Evolutionary conservation across 2,797 vertebrate species (phyloP), one percentile per base, ranked within the genome.

Genomic region (Halcyon leucocephala): DNA sequence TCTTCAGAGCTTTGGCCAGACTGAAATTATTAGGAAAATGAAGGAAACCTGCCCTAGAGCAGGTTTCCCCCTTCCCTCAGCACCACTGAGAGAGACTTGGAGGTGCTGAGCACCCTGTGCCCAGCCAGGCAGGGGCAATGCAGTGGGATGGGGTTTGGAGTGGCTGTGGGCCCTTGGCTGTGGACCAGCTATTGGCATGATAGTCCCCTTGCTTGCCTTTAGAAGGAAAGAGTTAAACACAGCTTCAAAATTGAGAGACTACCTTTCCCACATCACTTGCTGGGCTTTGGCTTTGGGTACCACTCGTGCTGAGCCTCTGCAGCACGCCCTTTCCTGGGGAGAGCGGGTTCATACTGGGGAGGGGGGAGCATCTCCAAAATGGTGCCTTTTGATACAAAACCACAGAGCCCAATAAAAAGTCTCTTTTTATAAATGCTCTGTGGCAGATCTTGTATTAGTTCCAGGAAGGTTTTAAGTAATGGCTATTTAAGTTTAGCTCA

Each of bases 121-220:
- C 18, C 42, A 44, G 46, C 64, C 33, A 52, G 86, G 28, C 44
- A 39, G 49, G 60, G 55, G 16, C 21, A 8, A 8, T 1, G 1
- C 41, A 64, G 73, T 2, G 3, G 42, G 35, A 29, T 1, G 5
- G 42, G 31, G 25, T 9, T 10, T 0, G 0, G 49, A 10, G 8
- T 2, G 1, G 35, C 14, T 13, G 21, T 48, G 46, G 19, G 28
- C 77, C 37, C 2, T 18, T 41, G 71, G 31, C 81, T 70, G 11
- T 61, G 60, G 44, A 44, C 9, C 62, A 67, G 49, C 66, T 80
- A 19, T 24, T 33, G 67, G 52, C 29, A 8, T 15, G 29, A 3
- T 0, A 44, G 21, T 20, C 24, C 44, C 88, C 49, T 33, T 39
- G 72, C 72, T 65, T 35, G 37, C 12, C 83, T 66, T 69, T 37